Evolutionary conservation across 2,113 vertebrate genomes (phyloP), one percentile per base, ranked within the genome.

Genomic region (Anguilla japonica): DNA sequence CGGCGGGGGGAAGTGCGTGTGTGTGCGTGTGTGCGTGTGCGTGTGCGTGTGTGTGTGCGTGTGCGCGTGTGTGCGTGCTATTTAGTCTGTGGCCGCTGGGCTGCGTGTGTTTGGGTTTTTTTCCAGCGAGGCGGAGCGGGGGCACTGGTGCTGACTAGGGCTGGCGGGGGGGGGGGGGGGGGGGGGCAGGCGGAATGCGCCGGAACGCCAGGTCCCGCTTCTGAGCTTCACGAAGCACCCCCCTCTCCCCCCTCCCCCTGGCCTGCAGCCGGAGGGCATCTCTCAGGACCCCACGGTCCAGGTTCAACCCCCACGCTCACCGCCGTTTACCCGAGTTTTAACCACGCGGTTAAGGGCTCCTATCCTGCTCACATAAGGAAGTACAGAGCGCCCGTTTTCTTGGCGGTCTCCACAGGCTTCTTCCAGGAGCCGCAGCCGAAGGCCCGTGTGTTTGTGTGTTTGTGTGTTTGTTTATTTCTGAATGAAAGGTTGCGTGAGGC

Each of bases 1-100:
- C n/a, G n/a, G n/a, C n/a, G n/a, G n/a, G n/a, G n/a, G n/a, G n/a
- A n/a, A n/a, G n/a, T n/a, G n/a, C n/a, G n/a, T n/a, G n/a, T n/a
- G n/a, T n/a, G n/a, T n/a, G n/a, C n/a, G n/a, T n/a, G n/a, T n/a
- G n/a, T n/a, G n/a, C 56, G 56, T 13, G 18, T 13, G 56, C 13
- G 56, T 13, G 56, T 16, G 56, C 13, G 56, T 43, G 63, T 1
- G 46, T 11, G 71, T 4, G 50, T 53, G 50, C 9, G 75, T 39
- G 84, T 46, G 26, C 15, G 16, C 13, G 40, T 26, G 4, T 63
- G 53, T 82, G n/a, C n/a, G 81, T 67, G 39, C 15, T 60, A 60
- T 86, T 86, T 86, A 86, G 85, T 86, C 85, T 86, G 79, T 41
- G 40, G 39, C 20, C 85, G 34, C 56, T 18, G 78, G 40, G 79